These are phyloP conservation scores for Malurus leucopterus DNA, from an alignment of 2,797 vertebrate species.

Conservation along the genomic window DNA sequence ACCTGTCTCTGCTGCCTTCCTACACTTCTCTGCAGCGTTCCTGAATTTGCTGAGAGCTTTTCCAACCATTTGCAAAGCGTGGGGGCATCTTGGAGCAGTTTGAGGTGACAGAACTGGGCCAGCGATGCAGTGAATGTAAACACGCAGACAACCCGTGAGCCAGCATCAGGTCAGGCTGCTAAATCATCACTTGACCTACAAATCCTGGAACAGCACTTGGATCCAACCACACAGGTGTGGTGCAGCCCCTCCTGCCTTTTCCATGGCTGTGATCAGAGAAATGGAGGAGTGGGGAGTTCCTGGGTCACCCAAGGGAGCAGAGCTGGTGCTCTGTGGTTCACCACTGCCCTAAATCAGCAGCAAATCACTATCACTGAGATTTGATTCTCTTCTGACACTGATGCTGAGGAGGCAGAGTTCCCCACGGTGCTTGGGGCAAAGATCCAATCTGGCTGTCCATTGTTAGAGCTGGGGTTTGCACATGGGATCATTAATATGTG, in stretches of 20 bases:
- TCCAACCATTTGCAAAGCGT: neutral
- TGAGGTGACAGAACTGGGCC: neutral
- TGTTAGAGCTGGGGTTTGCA: neutral
- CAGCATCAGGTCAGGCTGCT: neutral
- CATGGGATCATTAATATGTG: neutral
- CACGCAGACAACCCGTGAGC: neutral
- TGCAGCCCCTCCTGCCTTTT: neutral
- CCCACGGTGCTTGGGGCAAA: slow-evolving; percentile 6
- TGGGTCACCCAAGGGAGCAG: neutral
- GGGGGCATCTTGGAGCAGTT: neutral
- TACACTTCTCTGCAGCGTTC: fast-evolving
- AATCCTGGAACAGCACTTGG: neutral
- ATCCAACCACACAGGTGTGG: neutral
- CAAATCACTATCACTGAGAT: slow-evolving; percentile 10
- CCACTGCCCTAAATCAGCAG: neutral
- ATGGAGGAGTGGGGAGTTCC: neutral
- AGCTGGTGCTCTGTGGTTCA: neutral
- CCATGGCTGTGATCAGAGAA: neutral
- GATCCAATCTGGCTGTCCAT: slow-evolving; percentile 21
- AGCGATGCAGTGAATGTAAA: neutral
- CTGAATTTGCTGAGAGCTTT: neutral
- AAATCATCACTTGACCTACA: neutral
- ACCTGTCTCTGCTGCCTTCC: neutral
- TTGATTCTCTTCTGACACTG: neutral
- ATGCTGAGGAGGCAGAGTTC: slow-evolving; percentile 3